Percentiles rank a stretch among this genome's conserved stretches.
These are phyloP conservation scores for Ailurus styani DNA, from an alignment of 2,113 vertebrate genomes.

Conservation along the genomic window DNA sequence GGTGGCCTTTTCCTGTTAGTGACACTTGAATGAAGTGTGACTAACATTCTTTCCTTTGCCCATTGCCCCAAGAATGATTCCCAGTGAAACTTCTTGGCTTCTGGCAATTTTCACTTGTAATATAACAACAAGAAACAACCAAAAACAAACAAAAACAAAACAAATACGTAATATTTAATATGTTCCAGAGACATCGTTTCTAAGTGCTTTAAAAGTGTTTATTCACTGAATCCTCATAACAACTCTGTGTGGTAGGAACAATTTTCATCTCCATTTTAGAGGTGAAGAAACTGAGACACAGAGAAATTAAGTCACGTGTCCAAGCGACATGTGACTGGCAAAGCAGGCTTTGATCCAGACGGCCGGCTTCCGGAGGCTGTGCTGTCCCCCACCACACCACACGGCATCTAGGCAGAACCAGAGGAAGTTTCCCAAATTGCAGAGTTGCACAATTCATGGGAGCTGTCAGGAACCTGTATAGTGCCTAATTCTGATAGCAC, in stretches of 20 bases:
- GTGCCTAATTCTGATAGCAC: neutral
- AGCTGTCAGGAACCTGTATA: neutral
- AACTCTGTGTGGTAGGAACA: neutral
- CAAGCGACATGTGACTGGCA: neutral
- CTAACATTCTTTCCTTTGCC: constrained; percentile 43
- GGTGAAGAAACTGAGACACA: neutral
- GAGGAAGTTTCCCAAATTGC: neutral
- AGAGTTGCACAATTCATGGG: neutral
- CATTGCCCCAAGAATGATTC: neutral
- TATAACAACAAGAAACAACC: neutral
- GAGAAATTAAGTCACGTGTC: neutral
- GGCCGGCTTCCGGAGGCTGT: neutral
- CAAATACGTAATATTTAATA: neutral
- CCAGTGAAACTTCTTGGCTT: neutral
- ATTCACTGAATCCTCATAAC: neutral
- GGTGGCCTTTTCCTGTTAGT: constrained; percentile 14
- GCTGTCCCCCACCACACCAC: neutral
- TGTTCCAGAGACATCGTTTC: neutral
- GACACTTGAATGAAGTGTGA: constrained; percentile 40
- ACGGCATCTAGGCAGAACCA: neutral
- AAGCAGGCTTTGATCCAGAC: neutral
- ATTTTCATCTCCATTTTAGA: neutral
- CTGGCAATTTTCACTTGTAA: neutral
- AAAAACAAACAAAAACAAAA: too few relatives aligned
- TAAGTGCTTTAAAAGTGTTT: neutral